A percentile compares a stretch with the other conserved stretches of the same genome.
These are phyloP conservation scores for Laticauda colubrina DNA, from an alignment of 2,113 vertebrate species.

Conservation along the genomic window DNA sequence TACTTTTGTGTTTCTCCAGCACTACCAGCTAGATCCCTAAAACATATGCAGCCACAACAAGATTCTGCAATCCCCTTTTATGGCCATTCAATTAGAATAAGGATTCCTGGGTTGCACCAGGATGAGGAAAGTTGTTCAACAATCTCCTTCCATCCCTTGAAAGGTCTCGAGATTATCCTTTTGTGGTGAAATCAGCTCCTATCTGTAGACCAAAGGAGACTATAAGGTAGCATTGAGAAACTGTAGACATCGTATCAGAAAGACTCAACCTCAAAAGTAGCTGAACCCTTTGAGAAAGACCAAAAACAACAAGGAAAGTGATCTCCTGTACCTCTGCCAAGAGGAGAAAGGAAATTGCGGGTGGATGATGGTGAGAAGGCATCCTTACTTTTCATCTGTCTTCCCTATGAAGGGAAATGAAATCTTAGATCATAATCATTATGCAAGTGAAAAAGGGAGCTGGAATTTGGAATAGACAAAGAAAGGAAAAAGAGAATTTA, in stretches of 20 bases:
- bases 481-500: background rate
- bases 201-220: background rate
- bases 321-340: background rate
- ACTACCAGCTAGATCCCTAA: slow-evolving; percentile 13
- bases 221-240: background rate
- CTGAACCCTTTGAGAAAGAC: background rate
- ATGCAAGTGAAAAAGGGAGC: background rate
- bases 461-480: background rate
- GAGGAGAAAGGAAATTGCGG: background rate
- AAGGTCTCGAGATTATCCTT: background rate
- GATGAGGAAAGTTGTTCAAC: background rate
- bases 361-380: background rate
- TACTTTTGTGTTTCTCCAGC: slow-evolving; percentile 29
- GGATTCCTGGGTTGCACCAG: background rate
- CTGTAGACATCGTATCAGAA: background rate
- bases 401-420: background rate
- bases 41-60: background rate
- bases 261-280: background rate
- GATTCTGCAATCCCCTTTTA: slow-evolving; percentile 40
- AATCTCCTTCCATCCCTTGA: background rate
- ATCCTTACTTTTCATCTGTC: background rate
- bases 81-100: background rate
- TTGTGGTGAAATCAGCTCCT: no score
- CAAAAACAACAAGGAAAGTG: background rate
- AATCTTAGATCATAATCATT: background rate